phyloP scores from a whole-genome alignment of 2,888 invertebrate genomes.

The Bimastos eiseni region DNA sequence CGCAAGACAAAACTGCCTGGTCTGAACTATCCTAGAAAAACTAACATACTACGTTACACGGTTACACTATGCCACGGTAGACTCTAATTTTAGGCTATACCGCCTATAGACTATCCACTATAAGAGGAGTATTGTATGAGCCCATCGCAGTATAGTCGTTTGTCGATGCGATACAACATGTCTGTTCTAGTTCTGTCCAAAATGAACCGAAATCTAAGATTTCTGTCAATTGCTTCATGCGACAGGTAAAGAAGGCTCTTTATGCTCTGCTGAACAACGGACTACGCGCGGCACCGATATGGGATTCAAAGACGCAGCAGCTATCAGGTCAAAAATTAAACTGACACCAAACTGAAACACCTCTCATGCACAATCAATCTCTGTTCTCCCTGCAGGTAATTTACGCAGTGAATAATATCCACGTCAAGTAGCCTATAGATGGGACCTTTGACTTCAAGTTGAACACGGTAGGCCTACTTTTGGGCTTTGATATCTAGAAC shows the following conservation, averaged over 20 bases:
- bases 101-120: not conserved
- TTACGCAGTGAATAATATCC: not conserved
- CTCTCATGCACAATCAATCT: not conserved
- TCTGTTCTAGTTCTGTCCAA: not conserved
- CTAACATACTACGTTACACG: not conserved
- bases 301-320: slow-evolving; percentile 14
- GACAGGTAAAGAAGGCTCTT: slow-evolving; percentile 17
- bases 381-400: not conserved
- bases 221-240: not conserved
- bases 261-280: slow-evolving; percentile 21
- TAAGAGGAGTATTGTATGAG: not conserved
- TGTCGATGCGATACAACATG: not conserved
- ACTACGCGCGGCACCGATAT: not conserved
- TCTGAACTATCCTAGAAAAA: not conserved
- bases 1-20: too few species aligned
- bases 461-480: too few species aligned
- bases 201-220: not conserved
- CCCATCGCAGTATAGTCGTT: not conserved
- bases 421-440: too few species aligned
- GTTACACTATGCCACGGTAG: not conserved
- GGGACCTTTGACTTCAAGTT: too few species aligned
- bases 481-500: too few species aligned
- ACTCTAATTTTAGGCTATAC: too few species aligned
- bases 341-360: not conserved
- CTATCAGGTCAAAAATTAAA: not conserved